Percentiles rank a stretch among this genome's conserved stretches.
Conservation (phyloP, 2,113 vertebrate genomes). For the Aegithalos caudatus region DNA sequence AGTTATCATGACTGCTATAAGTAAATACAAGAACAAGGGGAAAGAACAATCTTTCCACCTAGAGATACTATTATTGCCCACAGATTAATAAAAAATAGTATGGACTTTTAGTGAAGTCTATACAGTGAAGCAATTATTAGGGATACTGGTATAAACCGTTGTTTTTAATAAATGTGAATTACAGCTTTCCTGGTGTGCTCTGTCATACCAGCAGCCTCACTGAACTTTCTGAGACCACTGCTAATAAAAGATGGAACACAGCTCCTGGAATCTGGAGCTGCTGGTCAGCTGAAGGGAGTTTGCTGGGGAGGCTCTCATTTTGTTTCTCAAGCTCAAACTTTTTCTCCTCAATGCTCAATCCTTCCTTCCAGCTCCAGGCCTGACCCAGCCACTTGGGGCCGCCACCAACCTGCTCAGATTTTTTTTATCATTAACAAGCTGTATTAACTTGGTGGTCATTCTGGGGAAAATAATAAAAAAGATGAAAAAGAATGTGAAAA, state of each 20-base stretch:
- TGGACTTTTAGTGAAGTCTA: neutral
- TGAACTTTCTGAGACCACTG: conserved; percentile 64
- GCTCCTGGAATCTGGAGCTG: conserved; percentile 77
- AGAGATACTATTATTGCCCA: neutral
- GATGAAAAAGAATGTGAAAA: conserved; percentile 86
- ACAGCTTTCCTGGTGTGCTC: conserved; percentile 66
- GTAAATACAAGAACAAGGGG: neutral
- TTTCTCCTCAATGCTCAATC: conserved; percentile 84
- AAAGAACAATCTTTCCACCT: neutral
- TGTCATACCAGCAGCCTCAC: neutral
- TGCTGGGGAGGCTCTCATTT: conserved; percentile 81
- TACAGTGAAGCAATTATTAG: neutral
- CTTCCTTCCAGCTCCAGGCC: conserved; percentile 87
- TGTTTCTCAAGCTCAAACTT: conserved; percentile 80
- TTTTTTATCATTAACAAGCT: conserved; percentile 87
- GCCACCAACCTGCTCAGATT: conserved; percentile 76
- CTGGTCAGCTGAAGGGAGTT: conserved; percentile 82
- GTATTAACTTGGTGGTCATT: conserved; percentile 90
- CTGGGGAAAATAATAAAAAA: conserved; percentile 78
- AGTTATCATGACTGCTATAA: neutral
- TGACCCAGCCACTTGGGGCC: conserved; percentile 72
- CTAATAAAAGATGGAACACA: conserved; percentile 76
- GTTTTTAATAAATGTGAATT: neutral
- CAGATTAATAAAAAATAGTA: neutral
- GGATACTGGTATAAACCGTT: neutral